Conservation (phyloP, 2,113 vertebrate species). For the Bos indicus region DNA sequence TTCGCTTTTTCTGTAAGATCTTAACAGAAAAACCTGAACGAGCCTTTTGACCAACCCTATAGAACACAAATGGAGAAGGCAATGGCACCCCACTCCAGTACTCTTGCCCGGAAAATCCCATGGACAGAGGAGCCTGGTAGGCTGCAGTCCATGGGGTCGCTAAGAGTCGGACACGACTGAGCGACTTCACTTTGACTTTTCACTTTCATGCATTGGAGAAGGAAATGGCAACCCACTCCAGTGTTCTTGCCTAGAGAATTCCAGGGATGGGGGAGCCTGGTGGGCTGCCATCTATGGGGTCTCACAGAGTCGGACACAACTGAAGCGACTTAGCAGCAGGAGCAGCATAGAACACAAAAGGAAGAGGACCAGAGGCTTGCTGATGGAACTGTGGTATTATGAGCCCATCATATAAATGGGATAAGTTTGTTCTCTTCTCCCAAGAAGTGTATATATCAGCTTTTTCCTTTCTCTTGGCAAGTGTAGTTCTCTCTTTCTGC, state of each 20-base stretch:
- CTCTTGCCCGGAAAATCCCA: no score
- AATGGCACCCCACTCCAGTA: no score
- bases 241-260: no score
- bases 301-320: no score
- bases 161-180: no score
- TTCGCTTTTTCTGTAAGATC: not conserved
- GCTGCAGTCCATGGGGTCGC: no score
- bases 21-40: not conserved
- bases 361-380: not conserved
- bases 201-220: no score
- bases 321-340: no score
- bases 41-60: not conserved
- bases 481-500: not conserved
- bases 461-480: not conserved
- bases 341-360: not conserved
- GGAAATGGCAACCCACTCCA: no score
- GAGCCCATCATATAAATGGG: not conserved
- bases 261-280: no score
- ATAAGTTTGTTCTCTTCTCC: not conserved
- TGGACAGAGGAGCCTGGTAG: no score
- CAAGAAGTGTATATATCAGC: not conserved
- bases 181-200: no score
- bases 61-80: not conserved
- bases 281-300: rapidly evolving
- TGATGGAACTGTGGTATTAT: not conserved